Percentiles rank a stretch among this genome's conserved stretches.
phyloP scores from a whole-genome alignment of 2,888 invertebrate genomes.

The Lochmaea capreae region DNA sequence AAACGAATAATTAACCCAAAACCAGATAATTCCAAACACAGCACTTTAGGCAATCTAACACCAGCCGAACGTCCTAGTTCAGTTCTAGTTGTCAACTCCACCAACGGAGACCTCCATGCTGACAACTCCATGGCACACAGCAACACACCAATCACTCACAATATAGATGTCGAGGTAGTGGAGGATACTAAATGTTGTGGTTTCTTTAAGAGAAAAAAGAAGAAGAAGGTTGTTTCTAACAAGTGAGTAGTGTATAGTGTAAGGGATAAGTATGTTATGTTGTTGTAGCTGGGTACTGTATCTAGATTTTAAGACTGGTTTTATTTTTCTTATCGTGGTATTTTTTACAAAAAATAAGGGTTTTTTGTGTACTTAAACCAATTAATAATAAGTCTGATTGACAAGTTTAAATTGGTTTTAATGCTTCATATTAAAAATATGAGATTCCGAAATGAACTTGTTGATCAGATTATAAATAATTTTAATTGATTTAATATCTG shows the following conservation, averaged over 20 bases:
- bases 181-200: slow-evolving; percentile 40
- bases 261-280: slow-evolving; percentile 22
- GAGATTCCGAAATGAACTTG: too few species aligned
- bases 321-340: not conserved
- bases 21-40: slow-evolving; percentile 27
- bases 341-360: too few species aligned
- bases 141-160: slow-evolving; percentile 35
- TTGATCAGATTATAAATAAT: too few species aligned
- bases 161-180: slow-evolving; percentile 34
- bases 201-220: slow-evolving; percentile 39
- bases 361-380: not conserved
- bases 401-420: too few species aligned
- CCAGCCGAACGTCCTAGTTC: slow-evolving; percentile 32
- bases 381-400: not conserved
- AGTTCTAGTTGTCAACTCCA: slow-evolving; percentile 31
- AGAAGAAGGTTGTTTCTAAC: slow-evolving; percentile 32
- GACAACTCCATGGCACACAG: slow-evolving; percentile 38
- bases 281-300: slow-evolving; percentile 19
- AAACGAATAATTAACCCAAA: slow-evolving; percentile 18
- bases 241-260: slow-evolving; percentile 31
- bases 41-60: slow-evolving; percentile 25
- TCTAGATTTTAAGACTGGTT: slow-evolving; percentile 2
- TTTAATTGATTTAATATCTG: too few species aligned
- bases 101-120: slow-evolving; percentile 31
- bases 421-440: too few species aligned